Percentiles rank a stretch among this genome's conserved stretches.
Conservation (phyloP, 2,888 invertebrate genomes). For the Pteria penguin region DNA sequence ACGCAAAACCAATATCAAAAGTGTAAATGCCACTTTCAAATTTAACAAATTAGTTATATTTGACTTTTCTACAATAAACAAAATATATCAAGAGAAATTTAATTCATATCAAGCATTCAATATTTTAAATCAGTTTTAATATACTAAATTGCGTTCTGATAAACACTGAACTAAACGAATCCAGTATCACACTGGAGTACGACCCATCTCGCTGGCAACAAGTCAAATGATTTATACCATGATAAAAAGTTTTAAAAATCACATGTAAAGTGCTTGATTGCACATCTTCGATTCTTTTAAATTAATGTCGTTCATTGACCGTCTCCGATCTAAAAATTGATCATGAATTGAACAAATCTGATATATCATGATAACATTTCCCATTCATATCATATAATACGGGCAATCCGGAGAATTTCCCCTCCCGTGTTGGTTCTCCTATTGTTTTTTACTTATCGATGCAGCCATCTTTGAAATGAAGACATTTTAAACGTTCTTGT, state of each 20-base stretch:
- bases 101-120: too few species aligned
- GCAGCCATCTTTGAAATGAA: conserved; percentile 21
- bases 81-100: too few species aligned
- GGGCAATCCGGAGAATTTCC: neutral
- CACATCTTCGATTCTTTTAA: too few species aligned
- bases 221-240: conserved; percentile 17
- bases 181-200: too few species aligned
- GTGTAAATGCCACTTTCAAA: neutral
- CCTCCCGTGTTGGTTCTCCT: neutral
- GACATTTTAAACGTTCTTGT: conserved; percentile 1
- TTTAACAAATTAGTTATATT: neutral
- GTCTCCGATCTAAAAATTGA: neutral
- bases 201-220: conserved; percentile 21
- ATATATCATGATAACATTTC: neutral
- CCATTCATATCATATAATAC: neutral
- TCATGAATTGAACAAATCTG: neutral
- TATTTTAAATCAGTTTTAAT: too few species aligned
- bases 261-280: neutral
- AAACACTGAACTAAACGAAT: too few species aligned
- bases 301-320: too few species aligned
- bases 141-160: too few species aligned
- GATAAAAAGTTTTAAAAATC: conserved; percentile 4
- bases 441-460: neutral
- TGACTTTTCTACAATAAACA: too few species aligned
- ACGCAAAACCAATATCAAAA: too few species aligned